Evolutionary conservation across 2,113 vertebrate genomes (phyloP).

Genomic region (Nannospalax galili): DNA sequence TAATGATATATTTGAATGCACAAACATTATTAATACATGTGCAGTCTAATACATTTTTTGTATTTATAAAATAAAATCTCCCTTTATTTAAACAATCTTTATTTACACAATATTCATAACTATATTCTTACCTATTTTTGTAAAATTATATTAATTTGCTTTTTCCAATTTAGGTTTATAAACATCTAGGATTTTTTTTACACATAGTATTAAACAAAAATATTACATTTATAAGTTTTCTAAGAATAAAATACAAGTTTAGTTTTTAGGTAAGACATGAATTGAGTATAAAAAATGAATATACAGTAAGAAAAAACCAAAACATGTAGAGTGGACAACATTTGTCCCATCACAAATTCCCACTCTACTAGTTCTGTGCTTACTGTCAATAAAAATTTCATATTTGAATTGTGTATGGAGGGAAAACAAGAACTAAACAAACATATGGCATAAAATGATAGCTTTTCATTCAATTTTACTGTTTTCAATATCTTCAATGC

Average conservation of each 20-base stretch:
- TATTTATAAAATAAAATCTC: no score
- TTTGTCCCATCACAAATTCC: background rate
- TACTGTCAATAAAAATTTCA: constrained; percentile 35
- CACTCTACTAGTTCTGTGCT: background rate
- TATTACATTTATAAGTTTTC: background rate
- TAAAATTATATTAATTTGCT: no score
- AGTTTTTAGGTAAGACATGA: background rate
- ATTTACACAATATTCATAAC: no score
- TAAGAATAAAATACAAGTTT: background rate
- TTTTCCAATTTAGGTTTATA: no score
- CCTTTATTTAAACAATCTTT: no score
- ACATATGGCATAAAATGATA: constrained; percentile 21
- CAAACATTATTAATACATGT: no score
- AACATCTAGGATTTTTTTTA: background rate
- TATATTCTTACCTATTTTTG: no score
- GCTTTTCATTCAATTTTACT: constrained; percentile 38
- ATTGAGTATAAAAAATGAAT: background rate
- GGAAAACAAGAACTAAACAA: constrained; percentile 52
- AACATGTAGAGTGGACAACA: background rate
- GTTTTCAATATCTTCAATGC: constrained; percentile 27
- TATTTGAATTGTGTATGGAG: constrained; percentile 50
- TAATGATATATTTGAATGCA: no score
- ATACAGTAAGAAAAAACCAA: background rate
- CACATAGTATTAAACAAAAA: background rate
- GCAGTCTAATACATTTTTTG: no score